Base-by-base conservation (phyloP, 2,888 invertebrate genomes). In the Ennomos fuscantarius region DNA sequence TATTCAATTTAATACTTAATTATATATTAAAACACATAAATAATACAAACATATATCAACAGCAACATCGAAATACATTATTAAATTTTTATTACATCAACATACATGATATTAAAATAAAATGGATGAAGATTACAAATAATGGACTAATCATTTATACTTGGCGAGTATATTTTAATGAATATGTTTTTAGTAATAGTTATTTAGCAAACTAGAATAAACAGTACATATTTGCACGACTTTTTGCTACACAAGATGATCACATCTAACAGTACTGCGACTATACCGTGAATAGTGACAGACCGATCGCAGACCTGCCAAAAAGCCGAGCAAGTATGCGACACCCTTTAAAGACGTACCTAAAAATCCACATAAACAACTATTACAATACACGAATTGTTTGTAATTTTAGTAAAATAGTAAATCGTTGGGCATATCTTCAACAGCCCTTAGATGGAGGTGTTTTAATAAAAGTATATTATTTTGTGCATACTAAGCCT, bases 401-500 rank as follows among this genome's bases (percentile, higher is more conserved):
- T 50, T 45, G 46, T 43, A 13, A 45, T 35, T 40, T 42, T 42
- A 43, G n/a, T 50, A 44, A 51, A 51, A 51, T 51, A 56, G 10
- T 33, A 51, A 57, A 39, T 47, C 44, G 35, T 47, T 33, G 51
- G 48, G 51, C 52, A 56, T 37, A 40, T 41, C 45, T 42, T 56
- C 45, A 42, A 34, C 34, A 31, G 47, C 52, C 48, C 57, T 24
- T 49, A 52, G n/a, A 59, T 60, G n/a, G 53, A 65, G 61, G 59
- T 65, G 56, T 68, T 60, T 51, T 54, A 66, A 66, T 62, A 61
- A 78, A 73, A 75, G 76, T 72, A 56, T 45, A 50, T 55, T 49
- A 73, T 69, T 76, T 84, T 81, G 86, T 87, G 87, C 86, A 84
- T 80, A 51, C 34, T 69, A 77, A 81, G 76, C 78, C 82, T 82